Conservation (phyloP, 2,888 invertebrate species). For the Toxonevra muliebris region DNA sequence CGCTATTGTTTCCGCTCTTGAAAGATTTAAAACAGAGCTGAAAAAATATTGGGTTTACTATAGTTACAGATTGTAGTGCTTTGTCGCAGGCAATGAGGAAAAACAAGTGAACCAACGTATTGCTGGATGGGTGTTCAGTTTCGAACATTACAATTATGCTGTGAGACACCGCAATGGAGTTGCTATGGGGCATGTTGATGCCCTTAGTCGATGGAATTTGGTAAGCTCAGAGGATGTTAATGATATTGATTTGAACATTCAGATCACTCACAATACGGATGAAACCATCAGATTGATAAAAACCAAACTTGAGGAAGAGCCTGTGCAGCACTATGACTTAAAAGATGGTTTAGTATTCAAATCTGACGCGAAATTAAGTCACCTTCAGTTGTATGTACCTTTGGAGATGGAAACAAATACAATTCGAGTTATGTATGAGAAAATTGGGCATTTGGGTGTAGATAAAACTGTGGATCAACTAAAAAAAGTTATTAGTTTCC, state of each 20-base stretch:
- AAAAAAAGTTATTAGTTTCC: too few species aligned
- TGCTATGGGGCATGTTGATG: slow-evolving; percentile 5
- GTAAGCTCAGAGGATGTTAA: not conserved
- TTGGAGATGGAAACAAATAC: not conserved
- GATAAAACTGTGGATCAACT: too few species aligned
- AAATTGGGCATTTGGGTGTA: too few species aligned
- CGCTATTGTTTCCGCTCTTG: slow-evolving; percentile 37
- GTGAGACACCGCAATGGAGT: not conserved
- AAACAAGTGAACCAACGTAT: slow-evolving; percentile 33
- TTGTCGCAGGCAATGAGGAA: slow-evolving; percentile 27
- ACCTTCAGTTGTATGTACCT: not conserved
- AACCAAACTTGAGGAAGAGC: not conserved
- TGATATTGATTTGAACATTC: not conserved
- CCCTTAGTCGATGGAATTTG: not conserved
- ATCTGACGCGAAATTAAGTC: not conserved
- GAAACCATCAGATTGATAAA: too few species aligned
- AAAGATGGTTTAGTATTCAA: not conserved
- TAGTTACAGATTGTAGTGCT: slow-evolving; percentile 35
- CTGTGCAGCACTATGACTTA: not conserved
- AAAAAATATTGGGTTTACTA: slow-evolving; percentile 33
- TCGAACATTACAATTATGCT: slow-evolving; percentile 30
- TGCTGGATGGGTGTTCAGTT: slow-evolving; percentile 28
- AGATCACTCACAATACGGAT: not conserved
- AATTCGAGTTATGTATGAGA: not conserved
- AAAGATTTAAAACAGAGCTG: slow-evolving; percentile 33